These are phyloP conservation scores for Pocillopora grandis DNA, from an alignment of 92 coral and sea anemone species.

Conservation along the genomic window DNA sequence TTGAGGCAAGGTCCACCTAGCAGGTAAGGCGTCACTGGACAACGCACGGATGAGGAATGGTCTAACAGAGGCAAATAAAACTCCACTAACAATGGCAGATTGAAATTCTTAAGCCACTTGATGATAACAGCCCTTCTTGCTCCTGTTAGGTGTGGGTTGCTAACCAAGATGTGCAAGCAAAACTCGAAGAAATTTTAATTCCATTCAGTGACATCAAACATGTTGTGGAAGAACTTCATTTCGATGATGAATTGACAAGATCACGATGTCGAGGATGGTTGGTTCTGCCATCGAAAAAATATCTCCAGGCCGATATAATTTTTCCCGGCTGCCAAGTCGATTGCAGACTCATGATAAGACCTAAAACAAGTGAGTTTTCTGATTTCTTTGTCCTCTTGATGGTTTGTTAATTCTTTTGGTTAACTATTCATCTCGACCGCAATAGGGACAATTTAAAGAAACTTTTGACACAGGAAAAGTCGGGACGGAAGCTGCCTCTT, in stretches of 20 bases:
- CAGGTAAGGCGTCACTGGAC: too few species aligned
- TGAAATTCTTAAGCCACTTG: too few species aligned
- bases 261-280: slow-evolving; percentile 44
- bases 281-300: slow-evolving; percentile 30
- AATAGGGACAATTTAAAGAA: background rate
- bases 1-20: too few species aligned
- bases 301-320: slow-evolving; percentile 28
- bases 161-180: background rate
- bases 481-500: background rate
- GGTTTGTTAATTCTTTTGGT: too few species aligned
- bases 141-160: slow-evolving; percentile 32
- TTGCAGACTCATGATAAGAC: slow-evolving; percentile 29
- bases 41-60: too few species aligned
- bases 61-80: too few species aligned
- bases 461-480: too few species aligned
- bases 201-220: slow-evolving; percentile 40
- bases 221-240: slow-evolving; percentile 26
- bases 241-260: slow-evolving; percentile 28
- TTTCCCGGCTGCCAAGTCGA: slow-evolving; percentile 35
- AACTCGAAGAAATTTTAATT: slow-evolving; percentile 29
- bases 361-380: slow-evolving; percentile 17
- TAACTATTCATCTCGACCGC: too few species aligned
- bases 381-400: background rate
- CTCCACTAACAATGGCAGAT: too few species aligned
- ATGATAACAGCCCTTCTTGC: background rate